Evolutionary conservation across 2,113 vertebrate genomes (phyloP), one percentile per base, ranked within the genome.

Genomic region (Plotosus lineatus): DNA sequence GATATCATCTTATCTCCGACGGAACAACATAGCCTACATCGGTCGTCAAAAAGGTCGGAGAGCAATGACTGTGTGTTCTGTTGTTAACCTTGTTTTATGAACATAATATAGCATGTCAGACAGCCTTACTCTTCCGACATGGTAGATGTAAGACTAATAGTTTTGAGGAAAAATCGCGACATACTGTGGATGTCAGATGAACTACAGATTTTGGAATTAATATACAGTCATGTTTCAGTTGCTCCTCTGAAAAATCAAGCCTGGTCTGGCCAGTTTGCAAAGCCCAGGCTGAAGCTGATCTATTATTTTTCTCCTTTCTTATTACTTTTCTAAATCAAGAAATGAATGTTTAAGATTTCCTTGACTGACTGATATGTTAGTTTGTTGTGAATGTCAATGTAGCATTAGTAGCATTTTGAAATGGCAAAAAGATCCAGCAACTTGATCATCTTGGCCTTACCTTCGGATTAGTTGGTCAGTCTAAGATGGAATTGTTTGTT

Each of bases 1-100:
- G 66, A 72, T 51, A 19, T 71, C 40, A 23, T 46, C 40, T 72
- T 48, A 79, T 79, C 66, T 79, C 77, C n/a, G 26, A 71, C 19
- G 23, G 31, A 3, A 46, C 61, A 53, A 12, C 38, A 46, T 72
- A 21, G 17, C 31, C 65, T 21, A 21, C n/a, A 17, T 44, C 12
- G 9, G 23, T 79, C 36, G 9, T 79, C 26, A 69, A 14, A 71
- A n/a, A 42, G 63, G 65, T 79, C 65, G 58, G 26, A 58, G 38
- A 66, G 65, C 2, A 14, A 42, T 36, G 38, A 71, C 63, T 56
- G 63, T 6, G 19, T 40, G 65, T 69, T 79, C 77, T 31, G 38
- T 33, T 15, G 11, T 11, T 56, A 51, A 56, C 77, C 63, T 79
- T 79, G 65, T 58, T 71, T 55, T 78, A 21, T 58, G 50, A 68